Evolutionary conservation across 2,888 invertebrate genomes (phyloP), one percentile per base, ranked within the genome.

Genomic region (Meloe dianella): DNA sequence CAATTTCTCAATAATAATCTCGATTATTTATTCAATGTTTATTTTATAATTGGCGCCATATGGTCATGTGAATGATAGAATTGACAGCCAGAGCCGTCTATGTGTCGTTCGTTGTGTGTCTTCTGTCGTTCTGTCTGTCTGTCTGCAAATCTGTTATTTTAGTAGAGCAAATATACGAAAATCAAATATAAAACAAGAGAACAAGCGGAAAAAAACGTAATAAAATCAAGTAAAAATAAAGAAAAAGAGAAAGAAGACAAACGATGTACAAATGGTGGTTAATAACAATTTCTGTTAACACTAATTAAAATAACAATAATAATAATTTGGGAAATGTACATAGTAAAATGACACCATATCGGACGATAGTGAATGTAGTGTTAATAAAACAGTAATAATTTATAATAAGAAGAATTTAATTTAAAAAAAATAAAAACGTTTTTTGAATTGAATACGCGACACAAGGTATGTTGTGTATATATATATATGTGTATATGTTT

Each of bases 391-490:
- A 5, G 17, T 8, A n/a, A 51, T 10, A 51, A 51, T 47, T 47
- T 8, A 30, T 5, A 30, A 30, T 30, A 30, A 30, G 27, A 27
- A 27, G 27, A 17, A 41, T 41, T 41, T 35, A 35, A 41, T 41
- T n/a, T n/a, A 7, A 41, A n/a, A 41, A 17, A n/a, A 22, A 51
- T 24, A 51, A 17, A 47, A 47, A 17, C 2, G 27, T 2, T 10
- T 35, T 35, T 22, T 64, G 58, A 38, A 64, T 24, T 41, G 32
- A 57, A 30, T 58, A 38, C 27, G 58, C 22, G 17, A 58, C 58
- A 82, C 65, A 82, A 83, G 65, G 77, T 57, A 30, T 57, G 57
- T 30, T 57, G 27, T 22, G 12, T 29, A n/a, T 30, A 10, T 29
- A 5, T 41, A 12, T 32, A 12, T 38, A n/a, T 38, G n/a, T 17